Conservation (phyloP, 2,888 invertebrate genomes). For the Anticlea derivata region DNA sequence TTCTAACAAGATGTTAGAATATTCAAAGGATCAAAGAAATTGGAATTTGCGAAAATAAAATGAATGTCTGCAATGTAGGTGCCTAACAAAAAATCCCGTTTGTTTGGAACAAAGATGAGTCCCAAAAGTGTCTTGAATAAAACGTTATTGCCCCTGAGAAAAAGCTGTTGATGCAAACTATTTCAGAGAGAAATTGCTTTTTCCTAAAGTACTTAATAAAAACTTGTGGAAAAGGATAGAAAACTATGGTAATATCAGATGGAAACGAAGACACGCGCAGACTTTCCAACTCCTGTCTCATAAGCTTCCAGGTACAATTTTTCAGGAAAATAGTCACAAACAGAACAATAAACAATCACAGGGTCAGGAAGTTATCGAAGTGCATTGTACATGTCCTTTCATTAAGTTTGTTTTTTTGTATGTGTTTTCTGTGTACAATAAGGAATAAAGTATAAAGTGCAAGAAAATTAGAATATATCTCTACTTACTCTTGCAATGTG, state of each 20-base stretch:
- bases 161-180: constrained; percentile 38
- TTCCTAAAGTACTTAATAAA: constrained; percentile 40
- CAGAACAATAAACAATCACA: constrained; percentile 10
- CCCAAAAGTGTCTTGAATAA: constrained; percentile 51
- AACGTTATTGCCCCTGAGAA: constrained; percentile 41
- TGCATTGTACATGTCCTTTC: no score
- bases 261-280: constrained; percentile 32
- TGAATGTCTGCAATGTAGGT: constrained; percentile 28
- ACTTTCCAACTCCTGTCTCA: constrained; percentile 41
- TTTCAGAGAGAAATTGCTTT: constrained; percentile 45
- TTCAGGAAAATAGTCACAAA: constrained; percentile 19
- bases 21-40: neutral
- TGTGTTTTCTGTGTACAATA: no score
- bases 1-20: no score
- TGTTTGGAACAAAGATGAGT: constrained; percentile 57
- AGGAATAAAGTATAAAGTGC: no score
- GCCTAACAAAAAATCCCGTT: constrained; percentile 61
- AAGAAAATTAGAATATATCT: neutral
- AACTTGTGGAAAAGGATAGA: constrained; percentile 37
- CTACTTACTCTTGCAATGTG: neutral
- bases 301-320: constrained; percentile 41
- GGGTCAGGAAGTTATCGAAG: neutral
- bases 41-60: neutral
- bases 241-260: constrained; percentile 45
- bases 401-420: no score